These are phyloP conservation scores for Vollenhovia emeryi DNA, from an alignment of 1,140 invertebrate genomes.

Conservation along the genomic window DNA sequence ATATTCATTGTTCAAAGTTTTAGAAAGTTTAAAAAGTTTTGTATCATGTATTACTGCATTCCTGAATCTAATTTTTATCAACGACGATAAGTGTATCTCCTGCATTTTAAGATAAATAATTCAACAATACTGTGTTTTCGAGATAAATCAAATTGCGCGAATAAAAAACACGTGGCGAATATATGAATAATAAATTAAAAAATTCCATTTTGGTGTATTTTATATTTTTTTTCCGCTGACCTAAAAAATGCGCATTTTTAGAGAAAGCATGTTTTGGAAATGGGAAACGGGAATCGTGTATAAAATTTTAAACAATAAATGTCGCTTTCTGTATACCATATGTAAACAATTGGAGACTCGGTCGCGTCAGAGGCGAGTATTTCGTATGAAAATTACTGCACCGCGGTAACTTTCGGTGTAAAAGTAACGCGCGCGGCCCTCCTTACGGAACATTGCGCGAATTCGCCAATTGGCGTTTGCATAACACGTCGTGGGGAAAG, in stretches of 20 bases:
- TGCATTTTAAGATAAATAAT: constrained; percentile 14
- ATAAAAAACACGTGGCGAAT: constrained; percentile 43
- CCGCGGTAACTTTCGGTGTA: not conserved
- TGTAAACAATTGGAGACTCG: constrained; percentile 25
- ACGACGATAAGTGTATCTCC: not conserved
- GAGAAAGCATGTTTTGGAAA: constrained; percentile 42
- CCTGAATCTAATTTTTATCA: not conserved
- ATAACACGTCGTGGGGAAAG: constrained; percentile 13
- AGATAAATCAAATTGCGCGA: constrained; percentile 39
- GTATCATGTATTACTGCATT: not conserved
- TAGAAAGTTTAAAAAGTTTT: no score
- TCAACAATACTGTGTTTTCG: not conserved
- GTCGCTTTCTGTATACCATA: not conserved
- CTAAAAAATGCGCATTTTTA: constrained; percentile 52
- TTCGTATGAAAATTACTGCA: not conserved
- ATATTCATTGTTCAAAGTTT: not conserved
- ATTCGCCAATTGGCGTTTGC: constrained; percentile 30
- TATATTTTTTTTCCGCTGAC: constrained; percentile 34
- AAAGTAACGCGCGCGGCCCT: no score
- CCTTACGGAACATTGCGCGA: not conserved
- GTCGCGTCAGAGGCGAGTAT: not conserved
- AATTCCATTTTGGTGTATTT: constrained; percentile 40
- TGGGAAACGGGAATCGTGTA: constrained; percentile 22
- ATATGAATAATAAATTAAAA: constrained; percentile 51
- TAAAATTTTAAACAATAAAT: constrained; percentile 41